Evolutionary conservation across 2,888 invertebrate species (phyloP).

Genomic region (Acronicta aceris): DNA sequence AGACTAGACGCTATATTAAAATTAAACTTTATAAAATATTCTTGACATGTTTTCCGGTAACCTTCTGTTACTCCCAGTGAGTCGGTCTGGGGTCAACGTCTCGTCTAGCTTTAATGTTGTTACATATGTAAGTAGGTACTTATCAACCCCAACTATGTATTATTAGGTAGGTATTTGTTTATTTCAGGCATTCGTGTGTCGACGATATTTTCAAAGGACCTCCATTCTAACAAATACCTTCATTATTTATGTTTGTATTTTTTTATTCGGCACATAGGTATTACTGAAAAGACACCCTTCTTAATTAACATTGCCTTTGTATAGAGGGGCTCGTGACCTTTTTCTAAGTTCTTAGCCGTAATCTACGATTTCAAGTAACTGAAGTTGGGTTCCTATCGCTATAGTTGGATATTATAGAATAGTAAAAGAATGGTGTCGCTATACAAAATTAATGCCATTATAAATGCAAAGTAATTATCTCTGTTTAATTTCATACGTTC

Average conservation of each 20-base stretch:
- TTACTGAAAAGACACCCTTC: conserved; percentile 47
- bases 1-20: not conserved
- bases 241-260: conserved; percentile 24
- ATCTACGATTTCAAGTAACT: not conserved
- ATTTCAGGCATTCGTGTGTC: not conserved
- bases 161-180: not conserved
- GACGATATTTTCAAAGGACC: not conserved
- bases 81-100: conserved; percentile 2
- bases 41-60: conserved; percentile 1
- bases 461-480: too few relatives aligned
- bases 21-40: conserved; percentile 1
- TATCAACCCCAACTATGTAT: not conserved
- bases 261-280: conserved; percentile 34
- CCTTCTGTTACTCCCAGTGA: conserved; percentile 2
- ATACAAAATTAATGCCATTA: too few relatives aligned
- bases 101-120: not conserved
- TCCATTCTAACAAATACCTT: conserved; percentile 30
- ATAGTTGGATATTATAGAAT: too few relatives aligned
- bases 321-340: conserved; percentile 21
- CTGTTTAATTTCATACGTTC: too few relatives aligned
- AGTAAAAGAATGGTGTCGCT: too few relatives aligned
- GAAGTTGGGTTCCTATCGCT: too few relatives aligned
- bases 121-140: not conserved
- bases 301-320: conserved; percentile 50
- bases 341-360: conserved; percentile 5